Evolutionary conservation across 2,888 invertebrate genomes (phyloP), one percentile per base, ranked within the genome.

Genomic region (Ametastegia equiseti): DNA sequence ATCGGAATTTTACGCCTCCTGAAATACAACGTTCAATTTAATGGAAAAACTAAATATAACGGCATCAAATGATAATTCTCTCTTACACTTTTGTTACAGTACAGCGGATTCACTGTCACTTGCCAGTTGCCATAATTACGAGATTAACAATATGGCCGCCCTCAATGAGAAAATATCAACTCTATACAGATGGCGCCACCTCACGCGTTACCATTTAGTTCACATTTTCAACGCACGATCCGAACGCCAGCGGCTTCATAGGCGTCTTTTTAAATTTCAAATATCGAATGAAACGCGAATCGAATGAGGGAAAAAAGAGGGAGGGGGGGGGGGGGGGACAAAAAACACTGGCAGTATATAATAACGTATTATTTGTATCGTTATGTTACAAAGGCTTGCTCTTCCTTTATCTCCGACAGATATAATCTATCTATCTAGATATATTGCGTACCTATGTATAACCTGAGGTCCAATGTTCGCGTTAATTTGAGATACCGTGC

Each of bases 91-190:
- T 81, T 83, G 7, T 73, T 81, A 81, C 82, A 11, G 27, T 42
- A 83, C 86, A 84, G 85, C 85, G 86, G 88, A 88, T 90, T 89
- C 90, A 88, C 89, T 90, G 88, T 90, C 89, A 90, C 88, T 90
- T 88, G 87, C 87, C 87, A 87, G 87, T 83, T 88, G 90, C 89
- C 90, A 90, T 90, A 86, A 88, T 81, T 71, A 4, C 42, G 23
- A 60, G 54, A 60, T 60, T 60, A 75, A 75, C 81, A 75, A 75
- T 36, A 78, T 78, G 78, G 78, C 78, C 42, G 78, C 33, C 60
- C n/a, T n/a, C n/a, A n/a, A n/a, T 19, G 23, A 47, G 23, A 19
- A 15, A 75, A 27, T n/a, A 75, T 33, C 50, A 75, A 50, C 75
- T 33, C 50, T 11, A 39, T 36, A 57, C 75, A 83, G 86, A 82